Evolutionary conservation across 1,140 invertebrate genomes (phyloP), one percentile per base, ranked within the genome.

Genomic region (Druon quercuslanigerum): DNA sequence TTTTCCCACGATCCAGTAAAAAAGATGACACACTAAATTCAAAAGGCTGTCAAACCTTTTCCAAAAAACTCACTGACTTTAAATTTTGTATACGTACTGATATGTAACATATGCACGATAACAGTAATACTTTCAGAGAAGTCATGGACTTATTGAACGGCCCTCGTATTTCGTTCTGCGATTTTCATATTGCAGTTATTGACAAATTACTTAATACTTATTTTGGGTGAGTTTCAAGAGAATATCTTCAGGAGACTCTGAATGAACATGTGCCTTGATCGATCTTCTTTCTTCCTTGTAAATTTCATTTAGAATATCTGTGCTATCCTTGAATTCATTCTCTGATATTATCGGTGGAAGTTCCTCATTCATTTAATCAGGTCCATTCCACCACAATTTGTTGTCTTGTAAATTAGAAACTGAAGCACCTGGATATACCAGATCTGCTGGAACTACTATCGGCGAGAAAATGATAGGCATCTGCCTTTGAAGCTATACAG

Each of bases 401-500:
- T 12, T n/a, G 2, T 70, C 5, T 12, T 8, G 14, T 9, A 76
- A 14, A 12, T 66, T 51, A 5, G n/a, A 19, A 5, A 77, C 33
- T 19, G 52, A 17, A 8, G 78, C 16, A 19, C 84, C 84, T 77
- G 84, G 20, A 0, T 81, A 86, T 19, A 79, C 74, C 11, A 83
- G 25, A 50, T 88, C 87, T 9, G 85, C 84, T 20, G 85, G 83
- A n/a, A n/a, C n/a, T n/a, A n/a, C n/a, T n/a, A n/a, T n/a, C n/a
- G n/a, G n/a, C n/a, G n/a, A n/a, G n/a, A n/a, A n/a, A n/a, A n/a
- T n/a, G n/a, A n/a, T n/a, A n/a, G n/a, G n/a, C n/a, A n/a, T n/a
- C n/a, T n/a, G n/a, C n/a, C n/a, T n/a, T n/a, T n/a, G n/a, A n/a
- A n/a, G n/a, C n/a, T n/a, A n/a, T n/a, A n/a, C n/a, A n/a, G n/a